A percentile compares a stretch with the other conserved stretches of the same genome.
Conservation (phyloP, 2,888 invertebrate species). For the Euspilapteryx auroguttella region DNA sequence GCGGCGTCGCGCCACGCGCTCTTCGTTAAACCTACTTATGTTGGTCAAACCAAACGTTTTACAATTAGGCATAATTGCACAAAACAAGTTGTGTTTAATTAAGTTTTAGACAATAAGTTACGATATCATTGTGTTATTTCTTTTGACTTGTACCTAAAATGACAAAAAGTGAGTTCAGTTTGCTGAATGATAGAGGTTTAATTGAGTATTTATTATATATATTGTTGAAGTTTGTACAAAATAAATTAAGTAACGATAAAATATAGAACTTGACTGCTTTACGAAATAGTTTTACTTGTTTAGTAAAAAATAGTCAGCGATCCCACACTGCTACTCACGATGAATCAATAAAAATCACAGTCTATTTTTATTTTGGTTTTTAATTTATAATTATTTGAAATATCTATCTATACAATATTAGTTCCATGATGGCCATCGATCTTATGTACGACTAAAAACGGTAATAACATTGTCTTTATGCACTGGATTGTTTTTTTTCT, state of each 20-base stretch:
- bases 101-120: conserved; percentile 63
- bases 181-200: conserved; percentile 62
- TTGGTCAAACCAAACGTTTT: conserved; percentile 55
- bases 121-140: conserved; percentile 53
- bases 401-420: conserved; percentile 37
- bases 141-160: conserved; percentile 22
- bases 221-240: conserved; percentile 66
- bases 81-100: conserved; percentile 61
- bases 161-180: conserved; percentile 59
- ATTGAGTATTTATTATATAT: conserved; percentile 63
- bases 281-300: conserved; percentile 31
- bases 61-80: conserved; percentile 62
- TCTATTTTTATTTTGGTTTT: conserved; percentile 55
- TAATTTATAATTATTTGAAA: conserved; percentile 35
- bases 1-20: conserved; percentile 11
- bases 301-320: no score
- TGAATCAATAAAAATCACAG: conserved; percentile 37
- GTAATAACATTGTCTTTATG: conserved; percentile 26
- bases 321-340: no score
- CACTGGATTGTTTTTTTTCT: conserved; percentile 18
- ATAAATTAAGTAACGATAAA: conserved; percentile 64
- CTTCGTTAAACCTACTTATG: no score
- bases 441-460: conserved; percentile 4
- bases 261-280: conserved; percentile 65
- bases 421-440: conserved; percentile 24